These are phyloP conservation scores for Microdon myrmicae DNA, from an alignment of 2,888 invertebrate genomes.

Conservation along the genomic window DNA sequence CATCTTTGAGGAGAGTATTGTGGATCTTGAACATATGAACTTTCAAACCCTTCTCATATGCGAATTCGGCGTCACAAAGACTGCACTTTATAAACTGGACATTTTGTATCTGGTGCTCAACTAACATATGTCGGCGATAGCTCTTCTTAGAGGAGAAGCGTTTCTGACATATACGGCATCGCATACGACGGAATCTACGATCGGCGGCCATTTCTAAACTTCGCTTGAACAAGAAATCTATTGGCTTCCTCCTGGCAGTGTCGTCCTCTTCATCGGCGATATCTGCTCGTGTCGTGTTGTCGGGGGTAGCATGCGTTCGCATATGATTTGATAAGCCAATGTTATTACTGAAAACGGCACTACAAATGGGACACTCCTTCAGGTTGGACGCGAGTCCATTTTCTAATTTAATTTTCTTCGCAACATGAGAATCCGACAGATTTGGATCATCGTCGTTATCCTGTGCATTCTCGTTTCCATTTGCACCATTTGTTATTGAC, in stretches of 20 bases:
- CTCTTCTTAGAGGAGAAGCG: conserved; percentile 66
- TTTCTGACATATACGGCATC: conserved; percentile 66
- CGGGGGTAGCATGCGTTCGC: conserved; percentile 63
- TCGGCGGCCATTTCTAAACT: conserved; percentile 62
- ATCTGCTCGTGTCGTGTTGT: neutral
- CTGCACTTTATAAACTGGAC: conserved; percentile 66
- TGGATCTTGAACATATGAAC: conserved; percentile 67
- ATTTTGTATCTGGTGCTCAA: conserved; percentile 65
- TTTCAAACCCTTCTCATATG: conserved; percentile 66
- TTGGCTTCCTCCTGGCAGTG: conserved; percentile 16
- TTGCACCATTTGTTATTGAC: conserved; percentile 65
- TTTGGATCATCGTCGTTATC: conserved; percentile 60
- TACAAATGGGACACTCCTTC: conserved; percentile 64
- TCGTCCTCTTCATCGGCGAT: conserved; percentile 18
- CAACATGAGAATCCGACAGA: conserved; percentile 52
- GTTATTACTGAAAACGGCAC: conserved; percentile 64
- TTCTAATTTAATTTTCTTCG: conserved; percentile 59
- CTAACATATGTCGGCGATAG: conserved; percentile 66
- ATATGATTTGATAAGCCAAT: conserved; percentile 66
- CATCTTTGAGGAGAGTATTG: conserved; percentile 62
- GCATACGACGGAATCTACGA: conserved; percentile 63
- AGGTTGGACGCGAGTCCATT: conserved; percentile 40
- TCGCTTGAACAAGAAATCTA: conserved; percentile 58
- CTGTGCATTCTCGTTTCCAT: conserved; percentile 58
- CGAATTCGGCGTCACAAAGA: conserved; percentile 66